Evolutionary conservation across 2,797 vertebrate species (phyloP).

Genomic region (Coreius guichenoti): DNA sequence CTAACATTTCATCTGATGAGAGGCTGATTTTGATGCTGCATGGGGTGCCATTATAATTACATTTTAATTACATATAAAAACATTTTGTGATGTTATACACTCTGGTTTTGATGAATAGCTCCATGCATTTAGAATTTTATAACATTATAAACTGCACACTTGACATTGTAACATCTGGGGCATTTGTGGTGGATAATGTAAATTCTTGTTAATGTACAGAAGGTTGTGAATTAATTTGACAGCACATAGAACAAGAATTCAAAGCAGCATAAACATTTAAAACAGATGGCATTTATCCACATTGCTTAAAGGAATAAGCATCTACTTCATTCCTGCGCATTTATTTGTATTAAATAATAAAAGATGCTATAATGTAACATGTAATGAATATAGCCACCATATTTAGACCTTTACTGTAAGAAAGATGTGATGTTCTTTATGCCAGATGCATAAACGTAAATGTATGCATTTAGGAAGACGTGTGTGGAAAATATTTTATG

Average conservation of each 20-base stretch:
- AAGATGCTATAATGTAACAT: background rate
- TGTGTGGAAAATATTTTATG: background rate
- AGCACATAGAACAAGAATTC: background rate
- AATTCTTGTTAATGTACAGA: background rate
- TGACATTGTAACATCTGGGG: background rate
- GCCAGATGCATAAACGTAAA: background rate
- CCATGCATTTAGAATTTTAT: background rate
- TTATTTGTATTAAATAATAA: background rate
- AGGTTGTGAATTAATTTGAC: background rate
- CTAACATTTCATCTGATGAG: background rate
- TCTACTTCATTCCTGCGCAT: background rate
- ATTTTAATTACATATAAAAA: background rate
- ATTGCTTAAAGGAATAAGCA: background rate
- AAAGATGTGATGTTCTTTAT: background rate
- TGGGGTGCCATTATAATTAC: conserved; percentile 1
- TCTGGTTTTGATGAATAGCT: background rate
- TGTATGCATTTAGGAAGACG: background rate
- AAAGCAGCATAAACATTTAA: background rate
- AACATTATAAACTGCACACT: background rate
- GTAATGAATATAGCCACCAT: background rate
- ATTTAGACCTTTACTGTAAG: background rate
- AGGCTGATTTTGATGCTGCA: conserved; percentile 1
- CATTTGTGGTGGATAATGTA: background rate
- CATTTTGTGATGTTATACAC: background rate
- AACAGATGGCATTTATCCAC: conserved; percentile 4